Evolutionary conservation across 2,797 vertebrate species (phyloP).

Genomic region (Sebastes alutus): DNA sequence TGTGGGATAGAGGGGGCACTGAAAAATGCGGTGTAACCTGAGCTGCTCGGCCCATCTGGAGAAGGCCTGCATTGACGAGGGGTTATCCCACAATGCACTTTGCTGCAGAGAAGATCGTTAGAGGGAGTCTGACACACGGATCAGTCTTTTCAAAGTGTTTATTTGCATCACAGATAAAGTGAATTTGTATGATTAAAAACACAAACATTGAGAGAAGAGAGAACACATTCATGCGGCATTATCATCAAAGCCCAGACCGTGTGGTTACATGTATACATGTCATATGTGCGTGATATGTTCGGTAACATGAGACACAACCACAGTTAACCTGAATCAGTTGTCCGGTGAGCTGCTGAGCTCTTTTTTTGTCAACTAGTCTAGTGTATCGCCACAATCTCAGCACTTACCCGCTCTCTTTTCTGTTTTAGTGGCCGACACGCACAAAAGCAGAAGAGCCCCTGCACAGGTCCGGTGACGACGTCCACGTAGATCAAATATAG

Average conservation of each 20-base stretch:
- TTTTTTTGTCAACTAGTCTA: constrained; percentile 27
- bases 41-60: constrained; percentile 82
- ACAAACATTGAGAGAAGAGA: neutral
- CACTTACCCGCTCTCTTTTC: constrained; percentile 11
- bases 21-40: constrained; percentile 85
- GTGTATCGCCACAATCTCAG: neutral
- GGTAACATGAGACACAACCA: constrained; percentile 21
- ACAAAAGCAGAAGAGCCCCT: constrained; percentile 44
- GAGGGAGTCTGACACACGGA: constrained; percentile 71
- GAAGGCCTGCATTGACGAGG: constrained; percentile 78
- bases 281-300: constrained; percentile 2
- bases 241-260: neutral
- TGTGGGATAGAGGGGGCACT: constrained; percentile 70
- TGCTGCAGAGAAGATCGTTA: constrained; percentile 78
- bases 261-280: neutral
- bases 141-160: constrained; percentile 70
- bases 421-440: constrained; percentile 7
- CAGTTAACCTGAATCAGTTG: constrained; percentile 23
- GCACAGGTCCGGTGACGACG: constrained; percentile 16
- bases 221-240: neutral
- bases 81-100: constrained; percentile 84
- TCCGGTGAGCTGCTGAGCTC: constrained; percentile 2
- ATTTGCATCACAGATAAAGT: constrained; percentile 62
- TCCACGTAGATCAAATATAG: constrained; percentile 57
- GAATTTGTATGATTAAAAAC: constrained; percentile 23